Percentiles rank a stretch among this genome's conserved stretches.
phyloP scores from a whole-genome alignment of 1,140 invertebrate genomes.

The Euwallacea similis region DNA sequence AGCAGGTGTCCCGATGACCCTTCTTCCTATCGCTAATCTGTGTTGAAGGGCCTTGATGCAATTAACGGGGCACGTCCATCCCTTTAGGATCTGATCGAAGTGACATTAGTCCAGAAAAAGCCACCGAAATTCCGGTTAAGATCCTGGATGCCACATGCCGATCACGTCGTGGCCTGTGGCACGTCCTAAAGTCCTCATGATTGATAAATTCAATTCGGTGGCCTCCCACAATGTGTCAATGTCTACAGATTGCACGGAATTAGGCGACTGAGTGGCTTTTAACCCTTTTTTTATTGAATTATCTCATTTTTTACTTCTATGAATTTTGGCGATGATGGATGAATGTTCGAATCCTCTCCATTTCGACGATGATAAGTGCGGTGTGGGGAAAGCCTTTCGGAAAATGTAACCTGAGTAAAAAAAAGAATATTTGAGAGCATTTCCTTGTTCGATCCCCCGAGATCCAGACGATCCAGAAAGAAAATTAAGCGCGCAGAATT shows the following conservation, averaged over 20 bases:
- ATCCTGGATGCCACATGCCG: slow-evolving; percentile 7
- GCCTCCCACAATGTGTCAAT: slow-evolving; percentile 42
- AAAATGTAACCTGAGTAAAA: too few relatives aligned
- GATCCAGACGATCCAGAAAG: slow-evolving; percentile 2
- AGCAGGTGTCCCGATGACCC: neutral
- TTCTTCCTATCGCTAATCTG: neutral
- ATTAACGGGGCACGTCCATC: slow-evolving; percentile 1
- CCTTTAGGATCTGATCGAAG: slow-evolving; percentile 7
- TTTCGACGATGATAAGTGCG: too few relatives aligned
- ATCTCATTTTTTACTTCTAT: neutral
- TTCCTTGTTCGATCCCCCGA: too few relatives aligned
- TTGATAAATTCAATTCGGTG: slow-evolving; percentile 44
- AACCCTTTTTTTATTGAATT: neutral
- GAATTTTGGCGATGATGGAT: too few relatives aligned
- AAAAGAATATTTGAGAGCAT: too few relatives aligned
- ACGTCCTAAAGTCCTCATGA: slow-evolving; percentile 23
- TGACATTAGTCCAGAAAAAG: slow-evolving; percentile 21
- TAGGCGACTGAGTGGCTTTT: neutral
- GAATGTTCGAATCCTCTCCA: too few relatives aligned
- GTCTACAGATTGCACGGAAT: slow-evolving; percentile 19
- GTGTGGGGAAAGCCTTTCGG: too few relatives aligned
- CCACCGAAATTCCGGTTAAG: slow-evolving; percentile 10
- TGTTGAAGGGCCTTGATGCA: neutral
- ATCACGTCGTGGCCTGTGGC: slow-evolving; percentile 40
- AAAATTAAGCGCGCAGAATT: slow-evolving; percentile 23